Evolutionary conservation across 2,888 invertebrate genomes (phyloP).

Genomic region (Sesamia inferens): DNA sequence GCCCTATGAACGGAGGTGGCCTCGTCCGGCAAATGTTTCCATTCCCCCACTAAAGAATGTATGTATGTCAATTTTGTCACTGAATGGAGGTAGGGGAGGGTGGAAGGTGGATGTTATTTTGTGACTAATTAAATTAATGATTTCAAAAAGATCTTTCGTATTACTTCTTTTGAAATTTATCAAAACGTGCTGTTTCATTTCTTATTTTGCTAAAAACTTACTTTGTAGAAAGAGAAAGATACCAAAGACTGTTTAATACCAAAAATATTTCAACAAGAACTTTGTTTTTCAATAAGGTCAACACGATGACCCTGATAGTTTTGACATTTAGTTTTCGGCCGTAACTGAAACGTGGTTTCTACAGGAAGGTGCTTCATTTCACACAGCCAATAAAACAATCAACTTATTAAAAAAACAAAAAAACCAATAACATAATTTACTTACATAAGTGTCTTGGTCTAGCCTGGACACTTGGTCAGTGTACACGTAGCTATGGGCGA

Average conservation of each 20-base stretch:
- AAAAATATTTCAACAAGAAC: too few species aligned
- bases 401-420: too few species aligned
- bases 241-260: too few species aligned
- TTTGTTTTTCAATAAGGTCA: too few species aligned
- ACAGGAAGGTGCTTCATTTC: too few species aligned
- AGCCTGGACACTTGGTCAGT: too few species aligned
- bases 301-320: too few species aligned
- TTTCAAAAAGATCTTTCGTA: neutral
- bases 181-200: constrained; percentile 4
- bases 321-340: too few species aligned
- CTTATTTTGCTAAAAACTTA: neutral
- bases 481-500: neutral
- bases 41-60: neutral
- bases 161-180: constrained; percentile 5
- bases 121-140: constrained; percentile 5
- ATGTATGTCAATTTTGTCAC: neutral
- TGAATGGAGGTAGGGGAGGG: neutral
- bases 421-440: neutral
- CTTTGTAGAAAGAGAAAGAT: too few species aligned
- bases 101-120: neutral
- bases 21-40: neutral
- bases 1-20: neutral
- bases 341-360: too few species aligned
- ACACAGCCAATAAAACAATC: too few species aligned
- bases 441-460: constrained; percentile 18